These are phyloP conservation scores for Drosophila greeni DNA, from an alignment of 2,888 invertebrate species.

Conservation along the genomic window DNA sequence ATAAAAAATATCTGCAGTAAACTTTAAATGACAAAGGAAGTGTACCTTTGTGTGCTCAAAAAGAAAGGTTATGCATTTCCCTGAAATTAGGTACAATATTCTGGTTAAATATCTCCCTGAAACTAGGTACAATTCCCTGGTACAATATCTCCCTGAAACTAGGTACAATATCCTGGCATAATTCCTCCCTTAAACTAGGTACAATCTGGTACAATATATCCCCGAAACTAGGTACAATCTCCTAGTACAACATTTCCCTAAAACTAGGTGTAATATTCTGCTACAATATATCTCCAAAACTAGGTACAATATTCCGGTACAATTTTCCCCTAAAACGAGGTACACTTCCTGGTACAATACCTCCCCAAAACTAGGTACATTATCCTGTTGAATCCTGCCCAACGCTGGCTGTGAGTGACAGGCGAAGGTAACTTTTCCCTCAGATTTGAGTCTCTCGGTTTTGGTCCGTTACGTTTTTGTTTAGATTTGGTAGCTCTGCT, in stretches of 20 bases:
- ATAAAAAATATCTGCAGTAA: neutral
- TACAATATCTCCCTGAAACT: no score
- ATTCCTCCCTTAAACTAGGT: neutral
- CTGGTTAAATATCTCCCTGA: no score
- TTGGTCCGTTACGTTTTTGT: constrained; percentile 18
- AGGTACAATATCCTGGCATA: no score
- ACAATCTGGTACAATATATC: no score
- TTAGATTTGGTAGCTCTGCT: constrained; percentile 22
- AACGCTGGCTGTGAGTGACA: constrained; percentile 13
- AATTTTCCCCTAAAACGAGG: no score
- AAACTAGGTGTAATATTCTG: no score
- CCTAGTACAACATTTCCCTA: no score
- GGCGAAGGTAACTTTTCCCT: constrained; percentile 30
- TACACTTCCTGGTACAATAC: neutral
- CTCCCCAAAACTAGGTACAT: neutral
- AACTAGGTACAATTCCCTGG: no score
- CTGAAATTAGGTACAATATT: no score
- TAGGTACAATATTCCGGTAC: no score
- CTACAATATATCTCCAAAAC: no score
- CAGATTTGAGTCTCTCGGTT: constrained; percentile 10
- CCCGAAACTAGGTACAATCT: no score
- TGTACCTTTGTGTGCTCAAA: neutral
- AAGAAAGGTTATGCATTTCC: neutral
- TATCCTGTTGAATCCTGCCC: neutral
- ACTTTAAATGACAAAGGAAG: neutral